Percentiles rank a stretch among this genome's conserved stretches.
These are phyloP conservation scores for Callionymus lyra DNA, from an alignment of 2,113 vertebrate genomes.

Conservation along the genomic window DNA sequence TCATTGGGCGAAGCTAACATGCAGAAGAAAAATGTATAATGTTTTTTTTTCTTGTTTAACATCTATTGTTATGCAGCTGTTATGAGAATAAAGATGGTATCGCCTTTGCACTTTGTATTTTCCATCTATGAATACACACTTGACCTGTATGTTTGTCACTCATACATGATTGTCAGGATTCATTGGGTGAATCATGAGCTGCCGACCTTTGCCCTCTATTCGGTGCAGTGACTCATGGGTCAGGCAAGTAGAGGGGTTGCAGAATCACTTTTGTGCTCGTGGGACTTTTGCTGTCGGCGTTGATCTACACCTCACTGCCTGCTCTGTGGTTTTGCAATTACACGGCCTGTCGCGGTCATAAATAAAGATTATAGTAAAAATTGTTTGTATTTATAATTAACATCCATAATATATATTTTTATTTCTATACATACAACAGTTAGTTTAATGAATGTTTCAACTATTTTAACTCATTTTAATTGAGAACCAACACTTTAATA, in stretches of 20 bases:
- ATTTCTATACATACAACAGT: slow-evolving; percentile 21
- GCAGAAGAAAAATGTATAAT: too few relatives aligned
- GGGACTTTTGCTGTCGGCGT: slow-evolving; percentile 31
- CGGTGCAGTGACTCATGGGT: slow-evolving; percentile 10
- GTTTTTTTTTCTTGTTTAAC: too few relatives aligned
- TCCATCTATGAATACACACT: too few relatives aligned
- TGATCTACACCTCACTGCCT: slow-evolving; percentile 38
- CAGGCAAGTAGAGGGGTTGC: neutral
- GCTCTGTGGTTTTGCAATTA: slow-evolving; percentile 34
- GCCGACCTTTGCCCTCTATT: slow-evolving; percentile 1
- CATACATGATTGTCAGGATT: too few relatives aligned
- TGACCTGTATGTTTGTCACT: too few relatives aligned
- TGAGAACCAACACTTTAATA: too few relatives aligned
- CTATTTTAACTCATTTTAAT: slow-evolving; percentile 46
- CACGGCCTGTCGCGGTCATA: slow-evolving; percentile 43
- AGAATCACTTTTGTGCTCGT: slow-evolving; percentile 24
- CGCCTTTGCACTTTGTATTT: too few relatives aligned
- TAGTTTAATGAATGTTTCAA: slow-evolving; percentile 59
- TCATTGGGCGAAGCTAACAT: too few relatives aligned
- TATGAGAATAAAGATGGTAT: too few relatives aligned
- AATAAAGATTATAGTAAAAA: slow-evolving; percentile 51
- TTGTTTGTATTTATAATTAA: slow-evolving; percentile 61
- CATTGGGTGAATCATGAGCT: too few relatives aligned
- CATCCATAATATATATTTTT: slow-evolving; percentile 36
- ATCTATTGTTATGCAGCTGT: too few relatives aligned